Percentiles rank a stretch among this genome's conserved stretches.
phyloP scores from a whole-genome alignment of 1,140 invertebrate species.

The Bombus soroeensis region DNA sequence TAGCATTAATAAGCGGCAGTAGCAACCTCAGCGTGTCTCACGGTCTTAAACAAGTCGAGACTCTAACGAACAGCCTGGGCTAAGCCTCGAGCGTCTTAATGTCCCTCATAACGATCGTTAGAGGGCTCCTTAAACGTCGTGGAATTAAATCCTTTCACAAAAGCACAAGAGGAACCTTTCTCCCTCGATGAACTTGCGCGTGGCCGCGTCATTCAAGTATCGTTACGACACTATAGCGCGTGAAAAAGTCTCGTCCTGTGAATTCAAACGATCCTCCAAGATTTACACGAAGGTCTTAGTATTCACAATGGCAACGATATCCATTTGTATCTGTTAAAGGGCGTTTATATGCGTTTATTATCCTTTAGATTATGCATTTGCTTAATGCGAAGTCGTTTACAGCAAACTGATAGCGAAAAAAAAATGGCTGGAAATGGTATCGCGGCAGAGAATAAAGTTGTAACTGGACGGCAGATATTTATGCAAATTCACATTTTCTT shows the following conservation, averaged over 20 bases:
- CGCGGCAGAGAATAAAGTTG: no score
- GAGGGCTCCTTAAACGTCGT: conserved; percentile 28
- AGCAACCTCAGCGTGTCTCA: background rate
- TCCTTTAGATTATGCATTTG: no score
- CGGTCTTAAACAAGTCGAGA: conserved; percentile 25
- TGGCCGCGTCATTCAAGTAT: conserved; percentile 1
- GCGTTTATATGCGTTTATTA: background rate
- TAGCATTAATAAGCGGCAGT: conserved; percentile 26
- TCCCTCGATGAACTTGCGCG: background rate
- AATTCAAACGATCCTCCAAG: background rate
- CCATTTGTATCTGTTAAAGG: background rate
- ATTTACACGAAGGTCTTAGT: background rate
- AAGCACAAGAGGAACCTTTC: background rate
- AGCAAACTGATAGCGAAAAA: no score
- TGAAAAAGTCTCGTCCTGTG: background rate
- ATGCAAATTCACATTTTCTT: no score
- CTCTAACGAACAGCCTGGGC: conserved; percentile 38
- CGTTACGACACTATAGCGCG: background rate
- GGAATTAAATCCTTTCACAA: conserved; percentile 31
- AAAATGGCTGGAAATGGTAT: no score
- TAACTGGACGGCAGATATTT: no score
- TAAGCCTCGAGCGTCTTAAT: conserved; percentile 34
- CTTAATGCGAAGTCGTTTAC: no score
- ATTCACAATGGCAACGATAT: background rate
- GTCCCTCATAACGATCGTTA: conserved; percentile 46